Evolutionary conservation across 2,888 invertebrate species (phyloP).

Genomic region (Campoletis raptor): DNA sequence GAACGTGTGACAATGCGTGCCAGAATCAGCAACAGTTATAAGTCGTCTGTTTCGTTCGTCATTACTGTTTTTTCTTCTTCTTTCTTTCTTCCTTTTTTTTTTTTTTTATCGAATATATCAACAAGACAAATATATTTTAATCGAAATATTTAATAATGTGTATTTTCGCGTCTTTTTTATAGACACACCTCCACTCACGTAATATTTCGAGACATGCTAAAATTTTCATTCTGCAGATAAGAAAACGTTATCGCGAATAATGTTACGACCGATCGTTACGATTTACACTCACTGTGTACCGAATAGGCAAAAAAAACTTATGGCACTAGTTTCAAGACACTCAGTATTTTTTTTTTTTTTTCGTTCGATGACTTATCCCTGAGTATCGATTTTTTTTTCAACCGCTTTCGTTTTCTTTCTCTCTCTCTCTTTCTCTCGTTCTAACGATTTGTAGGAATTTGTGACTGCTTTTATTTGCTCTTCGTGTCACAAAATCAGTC

Average conservation of each 20-base stretch:
- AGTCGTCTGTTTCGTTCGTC: slow-evolving; percentile 16
- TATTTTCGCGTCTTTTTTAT: neutral
- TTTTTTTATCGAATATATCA: slow-evolving; percentile 19
- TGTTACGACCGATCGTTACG: slow-evolving; percentile 10
- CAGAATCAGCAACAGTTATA: slow-evolving; percentile 25
- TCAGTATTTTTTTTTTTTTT: neutral
- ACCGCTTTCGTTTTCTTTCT: neutral
- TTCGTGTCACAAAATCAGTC: neutral
- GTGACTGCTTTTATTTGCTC: neutral
- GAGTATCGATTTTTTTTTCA: neutral
- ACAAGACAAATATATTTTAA: neutral
- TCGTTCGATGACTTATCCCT: neutral
- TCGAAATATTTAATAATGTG: neutral
- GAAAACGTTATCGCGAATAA: slow-evolving; percentile 44
- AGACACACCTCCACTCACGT: neutral
- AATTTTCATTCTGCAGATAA: slow-evolving; percentile 18
- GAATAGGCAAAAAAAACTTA: neutral
- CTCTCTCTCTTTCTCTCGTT: neutral
- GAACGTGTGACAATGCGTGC: slow-evolving; percentile 46
- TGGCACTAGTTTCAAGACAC: neutral
- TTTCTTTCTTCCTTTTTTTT: neutral
- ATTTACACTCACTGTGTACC: slow-evolving; percentile 1
- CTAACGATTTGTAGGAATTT: neutral
- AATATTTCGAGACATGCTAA: neutral
- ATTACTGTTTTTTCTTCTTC: neutral